These are phyloP conservation scores for Acrobasis suavella DNA, from an alignment of 2,888 invertebrate species.

Conservation along the genomic window DNA sequence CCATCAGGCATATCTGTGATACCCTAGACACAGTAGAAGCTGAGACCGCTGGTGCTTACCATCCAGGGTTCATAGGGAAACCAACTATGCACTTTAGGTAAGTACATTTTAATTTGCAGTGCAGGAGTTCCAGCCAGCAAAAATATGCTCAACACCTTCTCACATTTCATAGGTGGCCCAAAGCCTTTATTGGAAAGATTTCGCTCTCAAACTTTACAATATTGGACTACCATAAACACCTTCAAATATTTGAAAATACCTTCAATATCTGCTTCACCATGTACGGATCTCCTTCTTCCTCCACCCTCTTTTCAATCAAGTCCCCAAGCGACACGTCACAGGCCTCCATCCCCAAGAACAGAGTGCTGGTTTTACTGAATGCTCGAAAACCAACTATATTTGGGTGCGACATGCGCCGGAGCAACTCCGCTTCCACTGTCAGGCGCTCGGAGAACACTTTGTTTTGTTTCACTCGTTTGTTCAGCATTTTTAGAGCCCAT, in stretches of 20 bases:
- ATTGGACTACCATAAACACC: too few species aligned
- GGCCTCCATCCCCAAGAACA: slow-evolving; percentile 90
- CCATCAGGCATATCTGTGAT: too few species aligned
- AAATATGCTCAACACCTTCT: too few species aligned
- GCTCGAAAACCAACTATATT: slow-evolving; percentile 91
- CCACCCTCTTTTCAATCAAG: slow-evolving; percentile 86
- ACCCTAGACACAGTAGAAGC: too few species aligned
- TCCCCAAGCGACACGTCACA: slow-evolving; percentile 88
- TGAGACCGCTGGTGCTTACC: too few species aligned
- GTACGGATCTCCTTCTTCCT: slow-evolving; percentile 82
- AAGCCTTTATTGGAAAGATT: too few species aligned
- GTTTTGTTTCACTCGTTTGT: slow-evolving; percentile 72
- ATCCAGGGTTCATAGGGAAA: too few species aligned
- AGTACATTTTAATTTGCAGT: too few species aligned
- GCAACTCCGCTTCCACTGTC: slow-evolving; percentile 86
- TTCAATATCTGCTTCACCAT: slow-evolving; percentile 84
- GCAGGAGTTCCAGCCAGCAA: too few species aligned
- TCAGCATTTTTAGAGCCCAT: slow-evolving; percentile 92
- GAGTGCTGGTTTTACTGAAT: slow-evolving; percentile 76
- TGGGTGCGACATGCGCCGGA: slow-evolving; percentile 87
- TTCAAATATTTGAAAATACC: slow-evolving; percentile 44
- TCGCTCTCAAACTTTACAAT: too few species aligned
- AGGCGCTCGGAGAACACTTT: slow-evolving; percentile 81
- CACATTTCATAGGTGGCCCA: too few species aligned
- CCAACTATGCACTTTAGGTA: too few species aligned